These are phyloP conservation scores for Amitus sp. DNA, from an alignment of 2,888 invertebrate species.

Conservation along the genomic window DNA sequence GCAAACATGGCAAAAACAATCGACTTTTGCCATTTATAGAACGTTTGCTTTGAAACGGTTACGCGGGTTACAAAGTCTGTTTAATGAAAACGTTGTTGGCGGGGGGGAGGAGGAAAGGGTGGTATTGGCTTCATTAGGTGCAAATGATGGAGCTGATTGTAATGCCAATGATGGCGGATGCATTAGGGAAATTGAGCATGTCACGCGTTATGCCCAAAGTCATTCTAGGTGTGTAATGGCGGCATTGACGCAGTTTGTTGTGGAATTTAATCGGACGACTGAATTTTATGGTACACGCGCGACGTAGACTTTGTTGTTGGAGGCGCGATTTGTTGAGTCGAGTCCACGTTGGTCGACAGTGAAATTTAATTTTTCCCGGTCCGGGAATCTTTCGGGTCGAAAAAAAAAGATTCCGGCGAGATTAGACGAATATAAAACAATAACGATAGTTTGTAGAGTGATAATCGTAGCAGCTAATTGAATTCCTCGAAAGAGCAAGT, in stretches of 20 bases:
- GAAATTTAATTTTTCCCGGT: no score
- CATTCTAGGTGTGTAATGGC: conserved; percentile 17
- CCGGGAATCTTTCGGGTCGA: no score
- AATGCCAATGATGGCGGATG: conserved; percentile 17
- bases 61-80: conserved; percentile 1
- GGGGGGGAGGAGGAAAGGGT: no score
- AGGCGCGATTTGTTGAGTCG: not conserved
- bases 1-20: no score
- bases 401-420: conserved; percentile 11
- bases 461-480: not conserved
- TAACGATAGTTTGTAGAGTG: conserved; percentile 5
- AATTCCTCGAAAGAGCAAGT: no score
- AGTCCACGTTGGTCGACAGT: not conserved
- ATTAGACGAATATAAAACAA: conserved; percentile 14
- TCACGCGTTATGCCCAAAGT: conserved; percentile 17
- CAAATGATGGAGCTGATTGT: conserved; percentile 16
- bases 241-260: conserved; percentile 16
- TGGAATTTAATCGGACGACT: conserved; percentile 9
- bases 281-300: not conserved
- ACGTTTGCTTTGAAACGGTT: conserved; percentile 39
- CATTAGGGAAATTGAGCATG: conserved; percentile 8
- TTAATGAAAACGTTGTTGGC: conserved; percentile 5
- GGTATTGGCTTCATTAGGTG: conserved; percentile 12
- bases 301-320: not conserved
- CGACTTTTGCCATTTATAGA: conserved; percentile 55